A percentile compares a stretch with the other conserved stretches of the same genome.
These are phyloP conservation scores for Thamnophis elegans DNA, from an alignment of 2,797 vertebrate genomes.

Conservation along the genomic window DNA sequence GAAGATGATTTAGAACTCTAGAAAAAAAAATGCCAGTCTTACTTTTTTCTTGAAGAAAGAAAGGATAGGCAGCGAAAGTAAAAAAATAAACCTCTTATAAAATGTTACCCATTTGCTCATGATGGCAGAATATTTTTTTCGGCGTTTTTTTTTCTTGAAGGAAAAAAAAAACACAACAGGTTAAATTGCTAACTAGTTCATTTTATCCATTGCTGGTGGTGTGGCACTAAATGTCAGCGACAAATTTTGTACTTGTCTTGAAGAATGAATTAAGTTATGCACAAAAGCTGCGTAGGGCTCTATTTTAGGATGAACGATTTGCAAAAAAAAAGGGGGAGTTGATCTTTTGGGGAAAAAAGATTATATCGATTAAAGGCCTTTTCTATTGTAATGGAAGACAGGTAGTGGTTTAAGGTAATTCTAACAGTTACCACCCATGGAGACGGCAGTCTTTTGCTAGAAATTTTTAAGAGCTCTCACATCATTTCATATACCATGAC, in stretches of 20 bases:
- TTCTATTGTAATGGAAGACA: conserved; percentile 79
- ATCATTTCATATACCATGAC: conserved; percentile 74
- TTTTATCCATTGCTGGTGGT: conserved; percentile 90
- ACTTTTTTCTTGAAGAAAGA: conserved; percentile 78
- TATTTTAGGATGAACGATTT: conserved; percentile 81
- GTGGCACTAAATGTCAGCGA: conserved; percentile 94
- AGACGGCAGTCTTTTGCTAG: conserved; percentile 73
- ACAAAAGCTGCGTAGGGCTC: conserved; percentile 79
- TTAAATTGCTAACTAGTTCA: conserved; percentile 92
- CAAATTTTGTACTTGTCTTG: conserved; percentile 85
- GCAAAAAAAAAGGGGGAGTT: conserved; percentile 69
- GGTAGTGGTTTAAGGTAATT: conserved; percentile 82
- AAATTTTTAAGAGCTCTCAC: conserved; percentile 76
- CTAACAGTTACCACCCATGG: conserved; percentile 76
- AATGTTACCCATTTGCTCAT: conserved; percentile 82
- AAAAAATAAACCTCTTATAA: conserved; percentile 78
- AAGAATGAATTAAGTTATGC: conserved; percentile 85
- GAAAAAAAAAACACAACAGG: conserved; percentile 56
- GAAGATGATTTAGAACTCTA: conserved; percentile 83
- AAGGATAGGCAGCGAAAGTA: conserved; percentile 76
- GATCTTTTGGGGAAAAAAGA: conserved; percentile 75
- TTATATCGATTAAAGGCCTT: conserved; percentile 82
- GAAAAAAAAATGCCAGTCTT: conserved; percentile 82
- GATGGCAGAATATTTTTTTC: conserved; percentile 82
- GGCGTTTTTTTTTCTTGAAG: conserved; percentile 57